A percentile compares a stretch with the other conserved stretches of the same genome.
These are phyloP conservation scores for Hetaerina titia DNA, from an alignment of 2,888 invertebrate genomes.

Conservation along the genomic window DNA sequence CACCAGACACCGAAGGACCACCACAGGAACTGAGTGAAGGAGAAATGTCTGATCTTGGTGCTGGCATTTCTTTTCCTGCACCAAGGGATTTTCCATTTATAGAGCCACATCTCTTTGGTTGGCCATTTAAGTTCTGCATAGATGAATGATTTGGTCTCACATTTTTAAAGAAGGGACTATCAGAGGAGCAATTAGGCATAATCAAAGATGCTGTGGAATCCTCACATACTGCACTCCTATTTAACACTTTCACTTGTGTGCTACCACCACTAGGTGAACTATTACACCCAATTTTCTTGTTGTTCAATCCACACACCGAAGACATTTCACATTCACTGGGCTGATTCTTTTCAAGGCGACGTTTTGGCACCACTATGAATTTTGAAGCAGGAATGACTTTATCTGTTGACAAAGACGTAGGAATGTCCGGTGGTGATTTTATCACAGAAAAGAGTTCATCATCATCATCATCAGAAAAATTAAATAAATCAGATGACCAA, in stretches of 20 bases:
- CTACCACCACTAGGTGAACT: not conserved
- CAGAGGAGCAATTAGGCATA: not conserved
- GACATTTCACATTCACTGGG: not conserved
- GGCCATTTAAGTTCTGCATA: not conserved
- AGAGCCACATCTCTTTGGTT: not conserved
- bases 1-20: not conserved
- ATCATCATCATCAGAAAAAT: conserved; percentile 45
- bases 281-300: not conserved
- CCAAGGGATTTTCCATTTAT: not conserved
- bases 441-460: not conserved
- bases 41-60: not conserved
- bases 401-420: not conserved
- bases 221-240: not conserved
- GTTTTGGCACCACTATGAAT: not conserved
- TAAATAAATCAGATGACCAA: conserved; percentile 50
- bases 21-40: not conserved
- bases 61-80: not conserved
- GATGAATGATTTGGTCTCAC: not conserved
- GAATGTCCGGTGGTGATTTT: not conserved
- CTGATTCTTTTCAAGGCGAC: not conserved
- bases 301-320: not conserved
- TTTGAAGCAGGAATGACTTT: not conserved
- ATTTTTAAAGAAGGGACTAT: not conserved
- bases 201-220: not conserved
- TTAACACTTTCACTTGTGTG: not conserved